Evolutionary conservation across 2,113 vertebrate genomes (phyloP).

Genomic region (Sander lucioperca): DNA sequence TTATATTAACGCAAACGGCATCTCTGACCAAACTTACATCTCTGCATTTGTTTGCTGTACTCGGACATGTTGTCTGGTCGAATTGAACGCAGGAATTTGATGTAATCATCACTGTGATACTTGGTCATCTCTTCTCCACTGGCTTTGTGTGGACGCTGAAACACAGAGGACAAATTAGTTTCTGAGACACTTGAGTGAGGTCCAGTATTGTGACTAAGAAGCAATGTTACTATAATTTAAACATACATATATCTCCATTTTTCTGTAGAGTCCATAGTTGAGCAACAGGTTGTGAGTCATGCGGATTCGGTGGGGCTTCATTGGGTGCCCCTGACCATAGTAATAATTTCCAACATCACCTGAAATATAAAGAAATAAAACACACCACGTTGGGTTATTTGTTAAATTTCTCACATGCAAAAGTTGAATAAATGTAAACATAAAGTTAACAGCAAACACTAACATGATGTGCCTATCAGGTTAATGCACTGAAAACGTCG

Average conservation of each 20-base stretch:
- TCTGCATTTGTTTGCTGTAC: slow-evolving; percentile 99
- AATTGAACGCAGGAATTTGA: slow-evolving; percentile 97
- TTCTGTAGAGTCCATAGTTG: slow-evolving; percentile 98
- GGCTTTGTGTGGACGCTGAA: slow-evolving; percentile 98
- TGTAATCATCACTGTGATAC: slow-evolving; percentile 99
- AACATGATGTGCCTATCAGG: neutral
- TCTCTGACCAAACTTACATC: slow-evolving; percentile 87
- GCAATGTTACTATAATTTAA: neutral
- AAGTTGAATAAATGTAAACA: neutral
- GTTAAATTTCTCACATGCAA: neutral
- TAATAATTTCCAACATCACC: slow-evolving; percentile 99
- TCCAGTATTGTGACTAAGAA: neutral
- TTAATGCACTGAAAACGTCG: neutral
- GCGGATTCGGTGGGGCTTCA: slow-evolving; percentile 98
- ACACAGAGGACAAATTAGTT: slow-evolving; percentile 23
- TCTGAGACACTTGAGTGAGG: neutral
- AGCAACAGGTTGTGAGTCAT: slow-evolving; percentile 99
- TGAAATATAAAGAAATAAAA: slow-evolving; percentile 68
- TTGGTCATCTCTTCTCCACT: slow-evolving; percentile 99
- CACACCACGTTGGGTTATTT: neutral
- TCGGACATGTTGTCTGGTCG: slow-evolving; percentile 99
- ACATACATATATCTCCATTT: slow-evolving; percentile 99
- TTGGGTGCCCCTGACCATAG: slow-evolving; percentile 98
- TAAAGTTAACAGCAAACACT: neutral
- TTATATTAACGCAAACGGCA: neutral